Evolutionary conservation across 2,888 invertebrate species (phyloP).

Genomic region (Matsumyia berberina): DNA sequence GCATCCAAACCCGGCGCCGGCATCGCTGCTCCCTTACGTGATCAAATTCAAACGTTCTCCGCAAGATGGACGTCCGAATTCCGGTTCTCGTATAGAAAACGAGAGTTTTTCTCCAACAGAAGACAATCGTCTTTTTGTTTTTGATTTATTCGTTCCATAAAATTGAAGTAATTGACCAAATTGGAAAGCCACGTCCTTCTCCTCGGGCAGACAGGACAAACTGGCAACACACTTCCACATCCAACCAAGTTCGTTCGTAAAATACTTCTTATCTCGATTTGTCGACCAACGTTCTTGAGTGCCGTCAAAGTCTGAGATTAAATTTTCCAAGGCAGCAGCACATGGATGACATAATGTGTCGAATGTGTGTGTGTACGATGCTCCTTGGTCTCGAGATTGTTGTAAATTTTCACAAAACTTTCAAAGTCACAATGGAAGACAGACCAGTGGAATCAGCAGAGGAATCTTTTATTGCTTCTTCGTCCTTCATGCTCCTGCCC

Average conservation of each 20-base stretch:
- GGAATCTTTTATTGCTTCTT: slow-evolving; percentile 24
- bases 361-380: not conserved
- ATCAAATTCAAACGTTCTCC: not conserved
- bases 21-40: not conserved
- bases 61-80: not conserved
- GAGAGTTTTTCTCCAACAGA: too few species aligned
- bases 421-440: not conserved
- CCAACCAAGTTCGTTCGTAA: slow-evolving; percentile 9
- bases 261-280: slow-evolving; percentile 18
- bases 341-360: slow-evolving; percentile 20
- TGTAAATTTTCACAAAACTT: not conserved
- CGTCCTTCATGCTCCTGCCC: slow-evolving; percentile 3
- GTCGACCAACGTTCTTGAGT: too few species aligned
- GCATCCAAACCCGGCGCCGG: slow-evolving; percentile 17
- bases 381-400: not conserved
- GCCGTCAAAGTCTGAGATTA: not conserved
- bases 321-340: not conserved
- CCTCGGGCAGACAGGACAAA: not conserved
- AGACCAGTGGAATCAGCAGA: not conserved
- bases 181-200: slow-evolving; percentile 23
- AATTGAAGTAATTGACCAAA: slow-evolving; percentile 24
- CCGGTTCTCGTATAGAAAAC: not conserved
- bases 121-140: not conserved
- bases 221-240: not conserved
- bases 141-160: slow-evolving; percentile 37